Base-by-base conservation (phyloP, 1,140 invertebrate species). In the Trichonephila clavipes region DNA sequence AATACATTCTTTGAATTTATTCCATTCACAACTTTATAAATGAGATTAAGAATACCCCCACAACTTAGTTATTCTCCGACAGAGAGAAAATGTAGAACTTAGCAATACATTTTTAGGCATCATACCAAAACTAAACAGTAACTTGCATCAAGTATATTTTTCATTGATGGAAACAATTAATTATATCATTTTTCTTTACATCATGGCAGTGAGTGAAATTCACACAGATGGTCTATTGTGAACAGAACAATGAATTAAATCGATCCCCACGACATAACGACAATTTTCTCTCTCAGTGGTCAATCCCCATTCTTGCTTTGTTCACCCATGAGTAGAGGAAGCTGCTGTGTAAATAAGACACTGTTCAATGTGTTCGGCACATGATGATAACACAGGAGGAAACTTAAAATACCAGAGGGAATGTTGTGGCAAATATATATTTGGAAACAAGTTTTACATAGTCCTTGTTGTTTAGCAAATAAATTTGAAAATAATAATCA, bases 241-340 rank as follows among this genome's bases (percentile, higher is more conserved):
- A 18, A 19, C 14, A 77, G 28, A 77, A 77, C 72, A 77, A 77
- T 77, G 72, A 40, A 77, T 19, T 40, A 19, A 28, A 3, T 40
- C 28, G 28, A 77, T 77, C 72, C 28, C 28, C 28, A 18, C 28
- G 24, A 24, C 69, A 72, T 16, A 72, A 72, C 28, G 69, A 77
- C 72, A 16, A 77, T 77, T 77, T 77, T 77, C 72, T 7, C 72
- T 77, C 40, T 77, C 72, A 40, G 72, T 77, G 72, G 28, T 34
- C 72, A 40, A 24, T 77, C 72, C 28, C 72, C 24, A 34, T 12
- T 40, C 28, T 18, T 77, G 34, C 34, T 77, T 77, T 77, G 34
- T 77, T 40, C 72, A 4, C 34, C 1, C 18, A 1, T 16, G 18
- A 34, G 34, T 16, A 40, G 34, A 77, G 72, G 72, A 77, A 77